Conservation (phyloP, 2,888 invertebrate species). For the Zeuzera pyrina region DNA sequence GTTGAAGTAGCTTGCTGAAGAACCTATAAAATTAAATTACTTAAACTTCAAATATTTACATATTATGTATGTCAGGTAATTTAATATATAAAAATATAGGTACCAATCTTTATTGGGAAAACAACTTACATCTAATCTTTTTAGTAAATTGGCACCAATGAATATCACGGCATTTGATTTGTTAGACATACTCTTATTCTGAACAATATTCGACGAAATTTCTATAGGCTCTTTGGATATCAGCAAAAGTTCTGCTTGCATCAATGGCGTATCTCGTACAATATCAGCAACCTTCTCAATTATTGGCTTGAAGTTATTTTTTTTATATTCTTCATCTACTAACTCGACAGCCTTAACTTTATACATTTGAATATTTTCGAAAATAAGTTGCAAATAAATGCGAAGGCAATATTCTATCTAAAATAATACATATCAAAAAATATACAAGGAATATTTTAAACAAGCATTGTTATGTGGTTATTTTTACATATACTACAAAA, state of each 20-base stretch:
- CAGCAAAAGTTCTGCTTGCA: constrained; percentile 77
- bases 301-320: constrained; percentile 56
- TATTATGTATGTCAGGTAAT: too few species aligned
- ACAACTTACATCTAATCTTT: constrained; percentile 58
- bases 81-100: too few species aligned
- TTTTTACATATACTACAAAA: too few species aligned
- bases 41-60: too few species aligned
- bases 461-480: too few species aligned
- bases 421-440: constrained; percentile 6
- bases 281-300: constrained; percentile 71
- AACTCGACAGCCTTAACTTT: constrained; percentile 76
- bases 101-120: too few species aligned
- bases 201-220: constrained; percentile 67
- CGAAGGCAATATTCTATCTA: constrained; percentile 71
- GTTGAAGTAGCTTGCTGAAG: constrained; percentile 57
- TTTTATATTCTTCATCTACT: constrained; percentile 63
- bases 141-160: constrained; percentile 64
- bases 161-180: constrained; percentile 67
- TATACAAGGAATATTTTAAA: too few species aligned
- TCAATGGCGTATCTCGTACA: constrained; percentile 78
- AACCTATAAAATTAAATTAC: constrained; percentile 42
- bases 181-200: constrained; percentile 74
- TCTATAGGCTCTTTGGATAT: constrained; percentile 63
- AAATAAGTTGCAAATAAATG: constrained; percentile 77
- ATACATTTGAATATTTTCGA: constrained; percentile 78